Conservation (phyloP, 2,797 vertebrate species). For the Smutsia temminckii region DNA sequence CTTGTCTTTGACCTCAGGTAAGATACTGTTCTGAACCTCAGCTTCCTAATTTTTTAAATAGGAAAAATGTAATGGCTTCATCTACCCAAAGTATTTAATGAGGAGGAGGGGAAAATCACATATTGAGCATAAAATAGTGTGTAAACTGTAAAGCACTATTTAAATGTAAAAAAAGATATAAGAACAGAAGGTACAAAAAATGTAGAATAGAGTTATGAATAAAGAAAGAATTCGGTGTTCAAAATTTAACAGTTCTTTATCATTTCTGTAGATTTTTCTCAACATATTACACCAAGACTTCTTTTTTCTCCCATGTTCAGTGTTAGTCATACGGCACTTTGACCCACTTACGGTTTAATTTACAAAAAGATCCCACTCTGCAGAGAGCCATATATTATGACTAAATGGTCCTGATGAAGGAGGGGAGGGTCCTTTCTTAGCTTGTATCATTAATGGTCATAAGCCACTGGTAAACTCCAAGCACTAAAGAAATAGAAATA, state of each 20-base stretch:
- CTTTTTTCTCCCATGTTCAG: background rate
- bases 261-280: conserved; percentile 27
- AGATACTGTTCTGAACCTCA: conserved; percentile 27
- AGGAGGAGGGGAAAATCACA: background rate
- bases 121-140: conserved; percentile 21
- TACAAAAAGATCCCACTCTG: conserved; percentile 24
- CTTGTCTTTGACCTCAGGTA: conserved; percentile 36
- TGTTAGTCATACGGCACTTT: background rate
- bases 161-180: background rate
- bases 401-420: background rate
- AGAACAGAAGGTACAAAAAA: conserved; percentile 26
- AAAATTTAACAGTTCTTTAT: conserved; percentile 19
- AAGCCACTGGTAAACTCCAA: conserved; percentile 19
- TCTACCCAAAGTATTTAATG: conserved; percentile 21
- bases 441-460: background rate
- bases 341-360: conserved; percentile 12
- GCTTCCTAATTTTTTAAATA: conserved; percentile 30
- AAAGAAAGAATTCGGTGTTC: conserved; percentile 2
- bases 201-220: background rate
- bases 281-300: background rate
- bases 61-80: background rate
- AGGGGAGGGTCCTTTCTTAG: background rate
- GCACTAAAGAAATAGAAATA: conserved; percentile 51
- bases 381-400: background rate
- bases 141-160: background rate